Conservation (phyloP, 2,888 invertebrate species). For the Agrochola lychnidis region DNA sequence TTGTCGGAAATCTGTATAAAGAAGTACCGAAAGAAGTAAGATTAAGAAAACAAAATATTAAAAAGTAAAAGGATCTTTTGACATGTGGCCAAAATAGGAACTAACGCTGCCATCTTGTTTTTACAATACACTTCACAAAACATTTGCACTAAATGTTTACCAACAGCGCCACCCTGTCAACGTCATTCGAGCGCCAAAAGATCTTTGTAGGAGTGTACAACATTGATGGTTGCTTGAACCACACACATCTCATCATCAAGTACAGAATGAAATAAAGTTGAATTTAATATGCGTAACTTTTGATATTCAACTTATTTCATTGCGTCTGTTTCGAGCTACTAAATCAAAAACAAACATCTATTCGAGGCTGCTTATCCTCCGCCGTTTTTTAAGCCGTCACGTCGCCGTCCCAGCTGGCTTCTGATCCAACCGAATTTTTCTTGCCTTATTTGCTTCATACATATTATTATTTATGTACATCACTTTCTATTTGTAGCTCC, state of each 20-base stretch:
- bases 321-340: not conserved
- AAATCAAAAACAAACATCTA: not conserved
- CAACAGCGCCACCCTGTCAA: not conserved
- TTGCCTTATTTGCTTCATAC: slow-evolving; percentile 11
- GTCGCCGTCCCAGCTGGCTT: not conserved
- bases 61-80: not conserved
- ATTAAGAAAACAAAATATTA: not conserved
- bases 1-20: not conserved
- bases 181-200: not conserved
- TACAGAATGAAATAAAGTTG: not conserved
- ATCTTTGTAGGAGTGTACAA: not conserved
- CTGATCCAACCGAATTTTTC: not conserved
- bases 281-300: not conserved
- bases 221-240: not conserved
- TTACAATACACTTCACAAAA: not conserved
- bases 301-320: not conserved
- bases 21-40: too few species aligned
- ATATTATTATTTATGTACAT: not conserved
- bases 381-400: slow-evolving; percentile 10
- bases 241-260: not conserved
- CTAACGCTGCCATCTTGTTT: not conserved
- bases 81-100: not conserved
- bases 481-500: slow-evolving; percentile 11
- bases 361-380: not conserved
- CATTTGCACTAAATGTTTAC: not conserved